Evolutionary conservation across 2,888 invertebrate species (phyloP).

Genomic region (Caenorhabditis zanzibari): DNA sequence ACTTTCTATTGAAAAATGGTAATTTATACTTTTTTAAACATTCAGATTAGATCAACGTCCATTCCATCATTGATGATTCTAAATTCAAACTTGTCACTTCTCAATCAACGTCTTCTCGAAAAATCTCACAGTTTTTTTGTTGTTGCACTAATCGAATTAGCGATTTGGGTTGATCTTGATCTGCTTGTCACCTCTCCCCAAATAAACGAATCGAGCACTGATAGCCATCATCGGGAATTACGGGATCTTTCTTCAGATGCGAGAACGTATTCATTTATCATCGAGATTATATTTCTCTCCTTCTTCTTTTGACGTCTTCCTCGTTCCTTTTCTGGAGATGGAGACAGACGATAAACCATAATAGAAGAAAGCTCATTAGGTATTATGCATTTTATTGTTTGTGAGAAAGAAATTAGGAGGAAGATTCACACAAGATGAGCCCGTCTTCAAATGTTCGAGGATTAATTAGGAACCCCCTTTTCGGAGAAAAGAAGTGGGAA

Average conservation of each 20-base stretch:
- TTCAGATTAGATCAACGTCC: too few relatives aligned
- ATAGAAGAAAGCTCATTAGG: constrained; percentile 58
- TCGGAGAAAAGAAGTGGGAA: constrained; percentile 30
- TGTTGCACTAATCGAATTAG: constrained; percentile 58
- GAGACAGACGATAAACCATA: constrained; percentile 44
- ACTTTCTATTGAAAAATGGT: not conserved
- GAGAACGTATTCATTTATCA: constrained; percentile 52
- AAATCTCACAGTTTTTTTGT: constrained; percentile 26
- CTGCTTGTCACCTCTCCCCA: constrained; percentile 26
- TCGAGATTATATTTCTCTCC: constrained; percentile 43
- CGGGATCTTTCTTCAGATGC: constrained; percentile 21
- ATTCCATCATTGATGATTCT: too few relatives aligned
- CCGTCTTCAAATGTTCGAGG: constrained; percentile 10
- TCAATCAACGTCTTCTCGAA: constrained; percentile 18
- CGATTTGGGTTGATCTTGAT: constrained; percentile 39
- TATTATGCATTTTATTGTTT: constrained; percentile 63
- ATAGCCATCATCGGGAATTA: constrained; percentile 48
- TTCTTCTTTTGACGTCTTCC: constrained; percentile 25
- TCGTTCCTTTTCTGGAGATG: constrained; percentile 35
- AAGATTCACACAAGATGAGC: constrained; percentile 49
- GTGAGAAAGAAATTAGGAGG: constrained; percentile 51
- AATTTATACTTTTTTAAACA: too few relatives aligned
- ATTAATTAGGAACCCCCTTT: constrained; percentile 43
- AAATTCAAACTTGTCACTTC: constrained; percentile 26
- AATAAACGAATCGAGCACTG: constrained; percentile 25